Percentiles rank a stretch among this genome's conserved stretches.
Conservation (phyloP, 1,140 invertebrate genomes). For the Pemphigus obesinymphae region DNA sequence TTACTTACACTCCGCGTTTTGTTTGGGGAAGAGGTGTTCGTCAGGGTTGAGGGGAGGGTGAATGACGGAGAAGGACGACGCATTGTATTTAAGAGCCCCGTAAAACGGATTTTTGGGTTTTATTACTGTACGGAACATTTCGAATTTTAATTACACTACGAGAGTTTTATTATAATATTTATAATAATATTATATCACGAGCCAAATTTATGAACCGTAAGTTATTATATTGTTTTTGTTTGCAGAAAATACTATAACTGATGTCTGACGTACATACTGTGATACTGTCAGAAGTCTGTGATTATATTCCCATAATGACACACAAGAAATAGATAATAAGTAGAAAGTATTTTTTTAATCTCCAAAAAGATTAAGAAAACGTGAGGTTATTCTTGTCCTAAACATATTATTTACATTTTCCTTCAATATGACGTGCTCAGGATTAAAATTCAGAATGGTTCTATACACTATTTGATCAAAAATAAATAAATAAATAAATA, state of each 20-base stretch:
- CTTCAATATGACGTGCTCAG: no score
- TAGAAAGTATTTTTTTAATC: neutral
- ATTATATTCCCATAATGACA: neutral
- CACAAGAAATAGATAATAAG: no score
- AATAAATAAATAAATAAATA: no score
- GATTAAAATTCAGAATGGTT: no score
- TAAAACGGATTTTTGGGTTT: conserved; percentile 35
- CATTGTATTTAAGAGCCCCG: conserved; percentile 38
- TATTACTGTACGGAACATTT: conserved; percentile 26
- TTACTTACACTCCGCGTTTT: conserved; percentile 10
- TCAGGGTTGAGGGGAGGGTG: neutral
- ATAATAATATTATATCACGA: conserved; percentile 22
- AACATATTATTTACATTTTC: no score
- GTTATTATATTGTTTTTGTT: conserved; percentile 21
- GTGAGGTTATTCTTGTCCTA: neutral
- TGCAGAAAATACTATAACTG: neutral
- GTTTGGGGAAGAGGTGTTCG: neutral
- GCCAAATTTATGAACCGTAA: conserved; percentile 21
- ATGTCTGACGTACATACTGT: neutral
- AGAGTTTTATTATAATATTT: conserved; percentile 37
- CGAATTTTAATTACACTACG: conserved; percentile 25
- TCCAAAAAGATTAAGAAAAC: neutral
- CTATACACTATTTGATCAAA: neutral
- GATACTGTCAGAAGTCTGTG: neutral
- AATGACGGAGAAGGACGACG: neutral